Evolutionary conservation across 1,140 invertebrate genomes (phyloP).

Genomic region (Solenopsis fugax): DNA sequence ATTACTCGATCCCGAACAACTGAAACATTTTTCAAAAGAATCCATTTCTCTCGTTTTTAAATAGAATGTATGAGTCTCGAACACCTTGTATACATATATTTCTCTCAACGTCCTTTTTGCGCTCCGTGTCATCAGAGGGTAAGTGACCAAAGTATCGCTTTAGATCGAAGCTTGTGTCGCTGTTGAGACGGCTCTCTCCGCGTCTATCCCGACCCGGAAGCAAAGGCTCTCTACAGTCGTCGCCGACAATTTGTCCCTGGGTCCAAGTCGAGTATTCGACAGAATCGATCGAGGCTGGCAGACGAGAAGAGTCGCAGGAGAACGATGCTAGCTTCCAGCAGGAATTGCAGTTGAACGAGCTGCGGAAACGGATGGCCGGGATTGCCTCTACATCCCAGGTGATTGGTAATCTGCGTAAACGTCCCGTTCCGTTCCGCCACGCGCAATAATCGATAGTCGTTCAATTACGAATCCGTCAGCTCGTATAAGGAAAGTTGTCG

Average conservation of each 20-base stretch:
- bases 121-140: not conserved
- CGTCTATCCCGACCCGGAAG: slow-evolving; percentile 80
- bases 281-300: slow-evolving; percentile 74
- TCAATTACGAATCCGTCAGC: slow-evolving; percentile 14
- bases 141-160: slow-evolving; percentile 21
- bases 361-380: slow-evolving; percentile 80
- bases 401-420: slow-evolving; percentile 42
- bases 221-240: slow-evolving; percentile 78
- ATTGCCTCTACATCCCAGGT: slow-evolving; percentile 76
- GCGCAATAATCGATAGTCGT: slow-evolving; percentile 23
- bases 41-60: too few relatives aligned
- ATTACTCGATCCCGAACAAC: too few relatives aligned
- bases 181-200: slow-evolving; percentile 83
- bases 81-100: not conserved
- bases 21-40: too few relatives aligned
- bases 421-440: not conserved
- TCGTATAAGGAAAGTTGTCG: not conserved
- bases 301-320: slow-evolving; percentile 76
- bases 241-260: slow-evolving; percentile 82
- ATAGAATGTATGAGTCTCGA: too few relatives aligned
- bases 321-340: slow-evolving; percentile 79
- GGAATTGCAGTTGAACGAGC: slow-evolving; percentile 81
- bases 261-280: slow-evolving; percentile 82
- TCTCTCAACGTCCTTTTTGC: not conserved
- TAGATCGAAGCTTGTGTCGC: slow-evolving; percentile 84